These are phyloP conservation scores for Drosophila santomea DNA, from an alignment of 1,140 invertebrate genomes.

Conservation along the genomic window DNA sequence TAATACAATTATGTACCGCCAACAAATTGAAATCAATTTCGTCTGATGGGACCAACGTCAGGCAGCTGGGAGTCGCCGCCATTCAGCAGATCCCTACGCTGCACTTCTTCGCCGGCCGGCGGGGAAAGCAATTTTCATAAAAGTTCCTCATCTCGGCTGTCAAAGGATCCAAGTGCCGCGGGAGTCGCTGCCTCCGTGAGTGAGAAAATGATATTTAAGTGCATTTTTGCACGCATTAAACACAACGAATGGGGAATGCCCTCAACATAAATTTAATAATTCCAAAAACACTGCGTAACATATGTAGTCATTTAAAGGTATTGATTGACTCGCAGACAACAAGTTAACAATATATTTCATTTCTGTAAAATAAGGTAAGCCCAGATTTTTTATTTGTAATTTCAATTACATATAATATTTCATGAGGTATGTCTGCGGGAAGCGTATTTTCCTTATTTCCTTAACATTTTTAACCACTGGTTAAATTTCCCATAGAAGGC, in stretches of 20 bases:
- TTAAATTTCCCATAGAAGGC: not conserved
- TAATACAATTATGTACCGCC: constrained; percentile 48
- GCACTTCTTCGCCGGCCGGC: not conserved
- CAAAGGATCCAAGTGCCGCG: constrained; percentile 21
- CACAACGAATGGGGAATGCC: not conserved
- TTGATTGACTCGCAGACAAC: too few relatives aligned
- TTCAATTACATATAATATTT: too few relatives aligned
- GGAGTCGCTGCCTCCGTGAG: constrained; percentile 11
- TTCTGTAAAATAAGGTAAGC: too few relatives aligned
- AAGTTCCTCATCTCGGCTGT: constrained; percentile 3
- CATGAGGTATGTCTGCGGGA: too few relatives aligned
- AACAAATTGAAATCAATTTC: constrained; percentile 32
- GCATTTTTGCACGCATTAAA: not conserved
- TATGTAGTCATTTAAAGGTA: too few relatives aligned
- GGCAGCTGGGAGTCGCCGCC: constrained; percentile 9
- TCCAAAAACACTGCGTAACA: too few relatives aligned
- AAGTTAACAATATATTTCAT: too few relatives aligned
- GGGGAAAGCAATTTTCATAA: constrained; percentile 22
- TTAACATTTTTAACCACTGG: not conserved
- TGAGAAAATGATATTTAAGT: constrained; percentile 29
- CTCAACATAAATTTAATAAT: not conserved
- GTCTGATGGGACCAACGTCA: constrained; percentile 15
- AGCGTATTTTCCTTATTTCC: too few relatives aligned
- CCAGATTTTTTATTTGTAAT: too few relatives aligned
- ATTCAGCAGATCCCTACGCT: constrained; percentile 3